Percentiles rank a stretch among this genome's conserved stretches.
Evolutionary conservation across 1,140 invertebrate species (phyloP).

Genomic region (Megalopta genalis): DNA sequence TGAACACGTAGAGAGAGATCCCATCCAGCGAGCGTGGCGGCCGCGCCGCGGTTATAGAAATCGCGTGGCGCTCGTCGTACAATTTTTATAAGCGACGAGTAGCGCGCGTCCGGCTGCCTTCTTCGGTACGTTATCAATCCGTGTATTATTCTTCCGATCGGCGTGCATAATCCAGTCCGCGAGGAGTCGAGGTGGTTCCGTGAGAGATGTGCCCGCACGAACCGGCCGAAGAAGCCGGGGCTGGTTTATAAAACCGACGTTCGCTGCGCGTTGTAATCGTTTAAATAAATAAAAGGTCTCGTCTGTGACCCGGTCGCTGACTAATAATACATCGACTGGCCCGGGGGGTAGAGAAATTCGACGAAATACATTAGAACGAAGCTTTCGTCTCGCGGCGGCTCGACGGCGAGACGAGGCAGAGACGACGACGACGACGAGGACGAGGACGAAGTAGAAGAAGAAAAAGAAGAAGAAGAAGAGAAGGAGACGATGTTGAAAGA

Average conservation of each 20-base stretch:
- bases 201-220: neutral
- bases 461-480: neutral
- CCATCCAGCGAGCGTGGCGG: no score
- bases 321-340: neutral
- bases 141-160: constrained; percentile 5
- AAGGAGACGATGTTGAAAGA: no score
- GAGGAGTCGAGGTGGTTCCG: neutral
- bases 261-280: neutral
- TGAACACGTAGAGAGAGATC: neutral
- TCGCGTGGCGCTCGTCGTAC: neutral
- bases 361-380: neutral
- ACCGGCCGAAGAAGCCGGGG: no score
- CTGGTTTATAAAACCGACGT: constrained; percentile 20
- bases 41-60: neutral
- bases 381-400: neutral
- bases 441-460: no score
- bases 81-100: neutral
- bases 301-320: constrained; percentile 28
- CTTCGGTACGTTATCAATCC: neutral
- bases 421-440: neutral
- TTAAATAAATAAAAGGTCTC: constrained; percentile 36
- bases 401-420: no score
- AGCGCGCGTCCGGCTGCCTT: neutral
- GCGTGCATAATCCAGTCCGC: neutral
- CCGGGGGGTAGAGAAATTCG: neutral